Conservation (phyloP, 2,797 vertebrate genomes). For the Nothura maculosa region DNA sequence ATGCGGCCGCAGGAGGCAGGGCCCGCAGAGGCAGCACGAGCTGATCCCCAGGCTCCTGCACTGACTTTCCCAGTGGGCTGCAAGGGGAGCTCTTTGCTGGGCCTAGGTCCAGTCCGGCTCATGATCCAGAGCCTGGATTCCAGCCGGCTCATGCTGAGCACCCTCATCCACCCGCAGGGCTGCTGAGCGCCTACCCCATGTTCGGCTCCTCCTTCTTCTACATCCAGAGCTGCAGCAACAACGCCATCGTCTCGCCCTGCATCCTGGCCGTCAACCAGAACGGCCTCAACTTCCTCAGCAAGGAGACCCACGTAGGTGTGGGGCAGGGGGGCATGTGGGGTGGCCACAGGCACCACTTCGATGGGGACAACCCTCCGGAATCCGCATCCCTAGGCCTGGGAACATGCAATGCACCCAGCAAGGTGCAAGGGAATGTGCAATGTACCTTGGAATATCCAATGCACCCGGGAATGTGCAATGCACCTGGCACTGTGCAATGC, state of each 20-base stretch:
- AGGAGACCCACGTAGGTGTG: conserved; percentile 91
- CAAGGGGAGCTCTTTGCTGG: background rate
- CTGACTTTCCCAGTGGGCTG: background rate
- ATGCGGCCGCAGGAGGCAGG: accelerated
- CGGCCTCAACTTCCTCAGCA: conserved; percentile 94
- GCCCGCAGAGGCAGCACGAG: background rate
- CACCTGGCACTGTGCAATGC: no score
- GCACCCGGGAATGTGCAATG: no score
- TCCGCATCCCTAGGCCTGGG: no score
- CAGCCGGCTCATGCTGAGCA: background rate
- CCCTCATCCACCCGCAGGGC: conserved; percentile 75
- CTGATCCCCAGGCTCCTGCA: background rate
- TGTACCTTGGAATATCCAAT: no score
- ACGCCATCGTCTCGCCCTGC: conserved; percentile 89
- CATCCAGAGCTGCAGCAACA: conserved; percentile 93
- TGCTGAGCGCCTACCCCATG: conserved; percentile 94
- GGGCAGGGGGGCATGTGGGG: background rate
- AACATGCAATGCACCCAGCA: no score
- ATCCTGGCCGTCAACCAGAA: conserved; percentile 95
- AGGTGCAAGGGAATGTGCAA: no score
- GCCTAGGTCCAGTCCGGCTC: background rate
- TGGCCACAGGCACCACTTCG: accelerated
- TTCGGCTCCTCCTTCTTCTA: conserved; percentile 98
- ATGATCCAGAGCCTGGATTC: no score
- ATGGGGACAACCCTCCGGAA: background rate